These are phyloP conservation scores for Achlya flavicornis DNA, from an alignment of 2,888 invertebrate genomes.

Conservation along the genomic window DNA sequence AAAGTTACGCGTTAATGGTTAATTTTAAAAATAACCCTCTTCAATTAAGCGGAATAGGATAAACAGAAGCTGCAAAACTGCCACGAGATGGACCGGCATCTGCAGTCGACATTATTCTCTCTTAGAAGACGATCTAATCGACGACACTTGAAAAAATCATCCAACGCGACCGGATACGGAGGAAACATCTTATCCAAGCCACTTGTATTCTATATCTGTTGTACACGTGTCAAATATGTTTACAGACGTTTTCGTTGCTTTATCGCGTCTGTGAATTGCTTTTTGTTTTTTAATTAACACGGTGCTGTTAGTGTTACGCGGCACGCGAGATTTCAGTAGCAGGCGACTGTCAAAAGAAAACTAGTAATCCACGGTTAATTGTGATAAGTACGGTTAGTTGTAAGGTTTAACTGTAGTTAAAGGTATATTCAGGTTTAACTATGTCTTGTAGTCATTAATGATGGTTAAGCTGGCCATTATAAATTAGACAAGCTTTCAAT, in stretches of 20 bases:
- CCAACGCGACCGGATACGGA: constrained; percentile 51
- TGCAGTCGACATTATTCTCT: constrained; percentile 43
- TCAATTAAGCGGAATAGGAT: neutral
- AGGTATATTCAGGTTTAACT: neutral
- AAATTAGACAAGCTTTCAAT: neutral
- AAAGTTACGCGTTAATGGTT: too few species aligned
- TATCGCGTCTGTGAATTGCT: constrained; percentile 55
- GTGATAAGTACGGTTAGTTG: too few species aligned
- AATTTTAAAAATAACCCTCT: too few species aligned
- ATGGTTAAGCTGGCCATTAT: neutral
- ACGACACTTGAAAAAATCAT: constrained; percentile 47
- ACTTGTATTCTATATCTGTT: constrained; percentile 60
- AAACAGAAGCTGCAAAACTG: constrained; percentile 1
- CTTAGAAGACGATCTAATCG: constrained; percentile 47
- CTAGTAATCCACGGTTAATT: constrained; percentile 22
- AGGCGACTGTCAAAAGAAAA: constrained; percentile 22
- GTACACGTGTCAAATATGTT: constrained; percentile 73
- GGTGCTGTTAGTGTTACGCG: constrained; percentile 12
- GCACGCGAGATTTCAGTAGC: constrained; percentile 45
- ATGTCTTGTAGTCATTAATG: neutral
- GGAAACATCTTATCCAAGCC: constrained; percentile 64
- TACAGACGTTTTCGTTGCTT: constrained; percentile 60
- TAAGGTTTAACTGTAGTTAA: neutral
- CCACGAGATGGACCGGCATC: constrained; percentile 24
- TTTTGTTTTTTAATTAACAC: constrained; percentile 51